Evolutionary conservation across 2,888 invertebrate genomes (phyloP), one percentile per base, ranked within the genome.

Genomic region (Blera fallax): DNA sequence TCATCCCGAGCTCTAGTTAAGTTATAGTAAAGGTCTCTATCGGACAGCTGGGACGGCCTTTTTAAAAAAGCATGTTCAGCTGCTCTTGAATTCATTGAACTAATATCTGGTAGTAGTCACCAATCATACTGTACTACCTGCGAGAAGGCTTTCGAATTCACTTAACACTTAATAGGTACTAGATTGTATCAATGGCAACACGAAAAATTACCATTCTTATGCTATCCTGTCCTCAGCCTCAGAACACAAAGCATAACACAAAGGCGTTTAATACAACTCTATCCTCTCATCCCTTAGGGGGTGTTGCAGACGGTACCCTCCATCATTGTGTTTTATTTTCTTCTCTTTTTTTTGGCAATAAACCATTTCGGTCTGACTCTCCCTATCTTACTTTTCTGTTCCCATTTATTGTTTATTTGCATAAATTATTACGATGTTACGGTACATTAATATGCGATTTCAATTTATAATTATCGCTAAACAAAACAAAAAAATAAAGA

Each of bases 361-460:
- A 60, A 69, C 52, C 60, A 73, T 62, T 48, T 16, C 52, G 11
- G 18, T 58, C 29, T 27, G n/a, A n/a, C 54, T 18, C 14, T 29
- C 27, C 14, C 40, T 18, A 54, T 52, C 24, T 56, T 14, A 14
- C 10, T n/a, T n/a, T 4, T 11, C 6, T 34, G 27, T 34, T 11
- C 27, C 24, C 43, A 14, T 76, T 73, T 56, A 84, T 64, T 69
- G 62, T 74, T 79, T 74, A 74, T 84, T 79, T 73, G 69, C 73
- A 79, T 40, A 56, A 64, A 79, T 62, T 79, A 64, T 79, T 54
- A 18, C 54, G 37, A 64, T 56, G 62, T 62, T 70, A 74, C 54
- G 84, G 69, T 70, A 56, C 58, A 79, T 79, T 74, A 79, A 84
- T 74, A 79, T 74, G 69, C 79, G 48, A 73, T 69, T 84, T 69